Evolutionary conservation across 2,113 vertebrate species (phyloP), one percentile per base, ranked within the genome.

Genomic region (Callorhinus ursinus): DNA sequence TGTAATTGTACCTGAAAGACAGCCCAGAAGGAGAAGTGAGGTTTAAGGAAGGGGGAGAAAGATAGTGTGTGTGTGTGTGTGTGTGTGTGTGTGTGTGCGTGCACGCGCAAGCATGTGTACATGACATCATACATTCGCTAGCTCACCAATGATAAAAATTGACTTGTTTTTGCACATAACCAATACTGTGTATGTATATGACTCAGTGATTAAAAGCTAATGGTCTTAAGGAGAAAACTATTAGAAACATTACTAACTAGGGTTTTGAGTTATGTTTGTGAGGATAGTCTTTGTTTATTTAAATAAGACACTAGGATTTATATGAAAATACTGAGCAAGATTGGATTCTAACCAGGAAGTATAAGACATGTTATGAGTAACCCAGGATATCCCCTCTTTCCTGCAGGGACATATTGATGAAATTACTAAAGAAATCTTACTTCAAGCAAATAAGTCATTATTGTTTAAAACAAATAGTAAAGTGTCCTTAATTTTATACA

Each of bases 341-440:
- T 36, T 80, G 39, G 42, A 59, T 85, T 95, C 93, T 96, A 81
- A 86, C 22, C 69, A 82, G 65, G 82, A 95, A 77, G 46, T 69
- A 8, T 59, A 49, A 88, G 57, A n/a, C 12, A 9, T 46, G 2
- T 57, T 11, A 33, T 36, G 9, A 93, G 11, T 65, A 65, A 84
- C 65, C 94, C 24, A 51, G 57, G 21, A 10, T 22, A 15, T 86
- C 22, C 11, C 49, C 33, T 84, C 19, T 57, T 92, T 77, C 57
- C 19, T 61, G 65, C 4, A 71, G 69, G 76, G n/a, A 7, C 7
- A 31, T 26, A 31, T 1, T 79, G 57, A 97, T 51, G 26, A 90
- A 76, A 90, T 96, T 31, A 85, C 71, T 94, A 74, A 88, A 94
- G 71, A 92, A 55, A 85, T 85, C 63, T 94, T 88, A 92, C 87